Evolutionary conservation across 2,888 invertebrate genomes (phyloP), one percentile per base, ranked within the genome.

Genomic region (Ceratothoa steindachneri): DNA sequence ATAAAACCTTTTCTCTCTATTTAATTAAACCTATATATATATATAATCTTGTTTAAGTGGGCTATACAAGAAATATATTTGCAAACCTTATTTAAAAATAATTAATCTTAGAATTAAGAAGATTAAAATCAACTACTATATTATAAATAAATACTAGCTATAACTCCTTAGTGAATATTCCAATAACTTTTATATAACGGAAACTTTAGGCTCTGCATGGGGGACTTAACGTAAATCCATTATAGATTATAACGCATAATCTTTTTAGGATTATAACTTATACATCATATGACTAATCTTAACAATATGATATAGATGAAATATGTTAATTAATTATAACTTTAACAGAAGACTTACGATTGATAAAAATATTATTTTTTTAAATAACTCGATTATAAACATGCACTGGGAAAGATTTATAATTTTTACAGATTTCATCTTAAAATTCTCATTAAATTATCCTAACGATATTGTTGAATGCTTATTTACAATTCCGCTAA

Each of bases 221-320:
- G 19, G 24, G 24, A 22, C 41, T 15, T 41, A 41, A 41, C 15
- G 15, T 41, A 41, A 41, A 41, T 41, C 15, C 41, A 41, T 41
- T 41, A 41, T 41, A 41, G 41, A 41, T 41, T 41, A 41, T 41
- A 41, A 41, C 41, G 41, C 41, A 15, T 41, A 41, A 41, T 41
- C 41, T 41, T 15, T 41, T 15, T 41, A 41, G 15, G 41, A 41
- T 41, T 41, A 41, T 15, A 41, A 41, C 41, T 41, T 41, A 41
- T 41, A 41, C 41, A 41, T 41, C 41, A 76, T 69, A 76, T 67
- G 72, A 76, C 73, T 73, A 76, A 69, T 76, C 75, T 76, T 76
- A 76, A 76, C 75, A 76, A 76, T 76, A 76, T 76, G 75, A 76
- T 76, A 76, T 76, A 76, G 75, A 70, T 76, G 75, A 76, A 76